Conservation (phyloP, 2,888 invertebrate genomes). For the Arctia plantaginis region DNA sequence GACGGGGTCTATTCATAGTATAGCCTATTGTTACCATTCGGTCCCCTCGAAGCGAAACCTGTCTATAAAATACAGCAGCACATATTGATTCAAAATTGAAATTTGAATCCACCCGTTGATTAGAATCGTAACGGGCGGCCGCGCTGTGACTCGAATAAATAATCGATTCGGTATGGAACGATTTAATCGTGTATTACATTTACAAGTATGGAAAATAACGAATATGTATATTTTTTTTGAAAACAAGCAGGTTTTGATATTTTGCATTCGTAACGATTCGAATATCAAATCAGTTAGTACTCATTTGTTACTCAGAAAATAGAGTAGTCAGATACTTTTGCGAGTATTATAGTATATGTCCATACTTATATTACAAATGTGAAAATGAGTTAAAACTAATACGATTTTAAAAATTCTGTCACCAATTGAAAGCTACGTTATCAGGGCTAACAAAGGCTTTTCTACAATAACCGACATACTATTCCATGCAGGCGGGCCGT, state of each 20-base stretch:
- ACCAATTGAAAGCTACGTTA: too few relatives aligned
- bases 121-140: conserved; percentile 52
- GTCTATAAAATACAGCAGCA: conserved; percentile 41
- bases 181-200: conserved; percentile 49
- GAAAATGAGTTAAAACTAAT: too few relatives aligned
- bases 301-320: too few relatives aligned
- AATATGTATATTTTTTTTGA: conserved; percentile 19
- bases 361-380: too few relatives aligned
- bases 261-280: neutral
- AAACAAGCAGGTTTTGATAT: neutral
- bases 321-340: too few relatives aligned
- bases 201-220: conserved; percentile 29
- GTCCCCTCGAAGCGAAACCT: conserved; percentile 17
- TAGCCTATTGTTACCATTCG: conserved; percentile 14
- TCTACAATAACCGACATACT: too few relatives aligned
- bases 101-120: conserved; percentile 56
- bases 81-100: conserved; percentile 58
- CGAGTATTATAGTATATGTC: too few relatives aligned
- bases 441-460: too few relatives aligned
- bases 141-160: conserved; percentile 52
- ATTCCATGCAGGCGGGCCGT: too few relatives aligned
- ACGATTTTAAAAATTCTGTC: too few relatives aligned
- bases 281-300: neutral
- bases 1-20: conserved; percentile 15
- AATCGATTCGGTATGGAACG: conserved; percentile 51